These are phyloP conservation scores for Cryptocheilus praepositus DNA, from an alignment of 2,888 invertebrate species.

Conservation along the genomic window DNA sequence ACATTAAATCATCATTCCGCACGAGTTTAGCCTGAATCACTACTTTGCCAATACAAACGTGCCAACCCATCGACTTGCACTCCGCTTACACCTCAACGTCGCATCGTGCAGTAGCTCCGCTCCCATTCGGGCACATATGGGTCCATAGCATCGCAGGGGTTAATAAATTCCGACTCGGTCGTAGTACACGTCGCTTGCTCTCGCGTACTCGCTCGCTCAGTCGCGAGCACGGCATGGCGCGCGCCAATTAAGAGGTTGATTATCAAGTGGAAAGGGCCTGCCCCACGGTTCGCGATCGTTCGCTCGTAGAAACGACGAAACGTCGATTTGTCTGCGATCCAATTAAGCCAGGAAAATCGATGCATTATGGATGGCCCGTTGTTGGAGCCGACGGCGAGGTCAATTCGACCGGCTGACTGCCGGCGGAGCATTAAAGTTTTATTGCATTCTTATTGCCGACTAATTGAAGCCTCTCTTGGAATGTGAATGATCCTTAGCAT, in stretches of 20 bases:
- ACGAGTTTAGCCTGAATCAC: no score
- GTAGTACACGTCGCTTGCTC: slow-evolving; percentile 1
- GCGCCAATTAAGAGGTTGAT: slow-evolving; percentile 6
- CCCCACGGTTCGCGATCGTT: background rate
- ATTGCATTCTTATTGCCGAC: slow-evolving; percentile 61
- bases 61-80: no score
- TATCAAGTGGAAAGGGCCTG: slow-evolving; percentile 19
- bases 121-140: no score
- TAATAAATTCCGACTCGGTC: slow-evolving; percentile 27
- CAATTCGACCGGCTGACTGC: slow-evolving; percentile 39
- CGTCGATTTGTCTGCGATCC: slow-evolving; percentile 54
- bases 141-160: no score
- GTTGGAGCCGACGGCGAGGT: slow-evolving; percentile 37
- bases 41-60: no score
- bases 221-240: slow-evolving; percentile 15
- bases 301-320: slow-evolving; percentile 34
- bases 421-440: slow-evolving; percentile 58
- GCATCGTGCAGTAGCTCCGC: no score
- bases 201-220: background rate
- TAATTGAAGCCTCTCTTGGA: slow-evolving; percentile 60
- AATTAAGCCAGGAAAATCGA: slow-evolving; percentile 60
- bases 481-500: slow-evolving; percentile 53
- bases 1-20: no score
- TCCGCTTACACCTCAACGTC: no score
- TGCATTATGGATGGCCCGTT: slow-evolving; percentile 63